Percentiles rank a stretch among this genome's conserved stretches.
These are phyloP conservation scores for Cephus rjabovi DNA, from an alignment of 2,888 invertebrate genomes.

Conservation along the genomic window DNA sequence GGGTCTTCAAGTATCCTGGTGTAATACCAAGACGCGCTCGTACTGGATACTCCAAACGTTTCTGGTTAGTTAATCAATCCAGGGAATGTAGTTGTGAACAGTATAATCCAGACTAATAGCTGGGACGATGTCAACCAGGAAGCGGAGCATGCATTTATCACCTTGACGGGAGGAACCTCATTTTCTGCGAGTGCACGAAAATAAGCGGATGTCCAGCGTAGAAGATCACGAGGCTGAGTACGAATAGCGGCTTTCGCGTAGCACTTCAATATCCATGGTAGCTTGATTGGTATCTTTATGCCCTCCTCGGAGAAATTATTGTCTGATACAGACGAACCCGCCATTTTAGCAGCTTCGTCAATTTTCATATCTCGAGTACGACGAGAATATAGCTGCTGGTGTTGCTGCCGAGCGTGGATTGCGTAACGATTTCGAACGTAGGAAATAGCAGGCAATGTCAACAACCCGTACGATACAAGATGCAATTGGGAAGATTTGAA, in stretches of 20 bases:
- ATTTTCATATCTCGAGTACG: background rate
- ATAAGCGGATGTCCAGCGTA: slow-evolving; percentile 84
- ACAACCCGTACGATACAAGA: background rate
- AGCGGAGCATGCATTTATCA: slow-evolving; percentile 43
- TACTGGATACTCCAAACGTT: slow-evolving; percentile 77
- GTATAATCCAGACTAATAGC: background rate
- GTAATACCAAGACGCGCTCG: slow-evolving; percentile 79
- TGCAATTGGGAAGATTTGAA: background rate
- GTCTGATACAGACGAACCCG: background rate
- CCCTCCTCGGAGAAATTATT: background rate
- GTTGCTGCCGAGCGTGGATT: background rate
- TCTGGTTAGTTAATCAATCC: background rate
- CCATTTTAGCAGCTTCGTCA: background rate
- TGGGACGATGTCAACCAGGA: background rate
- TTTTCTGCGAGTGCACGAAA: slow-evolving; percentile 82
- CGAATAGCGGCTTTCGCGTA: slow-evolving; percentile 92
- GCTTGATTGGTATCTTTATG: slow-evolving; percentile 84
- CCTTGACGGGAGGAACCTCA: slow-evolving; percentile 82
- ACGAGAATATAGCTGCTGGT: background rate
- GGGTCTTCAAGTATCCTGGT: slow-evolving; percentile 80
- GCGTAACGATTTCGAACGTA: background rate
- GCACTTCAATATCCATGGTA: slow-evolving; percentile 84
- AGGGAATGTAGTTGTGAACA: background rate
- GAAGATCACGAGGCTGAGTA: slow-evolving; percentile 87
- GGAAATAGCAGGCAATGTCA: background rate